Evolutionary conservation across 2,888 invertebrate genomes (phyloP).

Genomic region (Rhingia rostrata): DNA sequence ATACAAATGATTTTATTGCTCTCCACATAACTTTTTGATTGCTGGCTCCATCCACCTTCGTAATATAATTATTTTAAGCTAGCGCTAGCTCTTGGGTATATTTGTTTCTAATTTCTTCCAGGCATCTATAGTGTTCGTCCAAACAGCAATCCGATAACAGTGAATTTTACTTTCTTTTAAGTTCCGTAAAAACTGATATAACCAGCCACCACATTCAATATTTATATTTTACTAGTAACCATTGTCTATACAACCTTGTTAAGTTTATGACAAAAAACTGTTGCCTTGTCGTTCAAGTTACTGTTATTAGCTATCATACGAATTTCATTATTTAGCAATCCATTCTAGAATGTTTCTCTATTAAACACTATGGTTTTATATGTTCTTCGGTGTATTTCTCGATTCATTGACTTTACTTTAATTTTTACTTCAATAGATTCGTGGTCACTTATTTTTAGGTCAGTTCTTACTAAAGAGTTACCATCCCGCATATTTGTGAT

Average conservation of each 20-base stretch:
- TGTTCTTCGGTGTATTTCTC: too few relatives aligned
- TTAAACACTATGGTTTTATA: too few relatives aligned
- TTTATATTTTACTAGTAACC: not conserved
- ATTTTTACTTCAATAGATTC: too few relatives aligned
- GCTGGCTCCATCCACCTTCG: too few relatives aligned
- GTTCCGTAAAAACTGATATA: not conserved
- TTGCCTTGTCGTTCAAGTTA: not conserved
- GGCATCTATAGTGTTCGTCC: slow-evolving; percentile 3
- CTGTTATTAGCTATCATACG: not conserved
- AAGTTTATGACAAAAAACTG: not conserved
- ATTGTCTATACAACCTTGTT: not conserved
- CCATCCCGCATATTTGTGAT: not conserved
- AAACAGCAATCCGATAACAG: slow-evolving; percentile 6
- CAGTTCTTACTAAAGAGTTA: too few relatives aligned
- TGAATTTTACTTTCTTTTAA: slow-evolving; percentile 9
- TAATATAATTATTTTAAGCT: slow-evolving; percentile 8
- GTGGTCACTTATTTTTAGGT: too few relatives aligned
- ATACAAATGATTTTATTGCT: too few relatives aligned
- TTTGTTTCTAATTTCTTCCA: slow-evolving; percentile 1
- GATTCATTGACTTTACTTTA: too few relatives aligned
- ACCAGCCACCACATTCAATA: slow-evolving; percentile 3
- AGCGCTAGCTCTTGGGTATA: slow-evolving; percentile 5
- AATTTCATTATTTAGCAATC: too few relatives aligned
- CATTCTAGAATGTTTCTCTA: too few relatives aligned
- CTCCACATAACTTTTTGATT: too few relatives aligned